Percentiles rank a stretch among this genome's conserved stretches.
These are phyloP conservation scores for Gulo gulo DNA, from an alignment of 2,113 vertebrate genomes.

Conservation along the genomic window DNA sequence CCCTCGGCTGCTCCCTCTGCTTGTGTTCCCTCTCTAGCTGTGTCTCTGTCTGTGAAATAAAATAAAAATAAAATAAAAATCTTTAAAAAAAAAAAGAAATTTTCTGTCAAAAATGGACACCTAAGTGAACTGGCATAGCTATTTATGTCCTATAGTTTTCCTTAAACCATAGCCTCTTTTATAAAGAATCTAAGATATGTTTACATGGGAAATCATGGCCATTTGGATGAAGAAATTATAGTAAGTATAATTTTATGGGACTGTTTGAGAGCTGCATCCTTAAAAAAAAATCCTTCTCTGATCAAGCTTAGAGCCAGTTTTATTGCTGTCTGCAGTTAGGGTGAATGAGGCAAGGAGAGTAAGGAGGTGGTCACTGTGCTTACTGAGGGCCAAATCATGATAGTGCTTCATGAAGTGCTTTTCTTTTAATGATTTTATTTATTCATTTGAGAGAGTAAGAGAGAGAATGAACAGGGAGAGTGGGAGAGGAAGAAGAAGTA, in stretches of 20 bases:
- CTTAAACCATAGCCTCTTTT: neutral
- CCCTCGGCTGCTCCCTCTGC: too few species aligned
- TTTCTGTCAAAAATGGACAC: neutral
- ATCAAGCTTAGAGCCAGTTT: neutral
- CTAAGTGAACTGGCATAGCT: neutral
- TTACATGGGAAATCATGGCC: neutral
- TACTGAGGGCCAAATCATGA: neutral
- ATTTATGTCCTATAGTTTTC: neutral
- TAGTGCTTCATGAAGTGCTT: neutral
- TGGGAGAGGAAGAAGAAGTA: too few species aligned
- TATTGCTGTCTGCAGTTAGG: neutral
- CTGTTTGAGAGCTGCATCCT: neutral
- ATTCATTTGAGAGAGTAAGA: too few species aligned
- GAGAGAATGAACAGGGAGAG: too few species aligned
- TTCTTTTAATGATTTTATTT: too few species aligned
- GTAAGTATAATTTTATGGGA: neutral
- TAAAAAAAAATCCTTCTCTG: neutral
- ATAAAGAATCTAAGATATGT: neutral
- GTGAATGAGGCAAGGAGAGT: neutral
- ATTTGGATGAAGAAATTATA: neutral
- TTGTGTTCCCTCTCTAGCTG: too few species aligned
- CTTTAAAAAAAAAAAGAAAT: neutral
- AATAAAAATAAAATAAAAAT: too few species aligned
- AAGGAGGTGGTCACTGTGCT: neutral
- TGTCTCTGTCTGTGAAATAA: too few species aligned